These are phyloP conservation scores for Scaptomyza reducta DNA, from an alignment of 2,888 invertebrate genomes.

Conservation along the genomic window DNA sequence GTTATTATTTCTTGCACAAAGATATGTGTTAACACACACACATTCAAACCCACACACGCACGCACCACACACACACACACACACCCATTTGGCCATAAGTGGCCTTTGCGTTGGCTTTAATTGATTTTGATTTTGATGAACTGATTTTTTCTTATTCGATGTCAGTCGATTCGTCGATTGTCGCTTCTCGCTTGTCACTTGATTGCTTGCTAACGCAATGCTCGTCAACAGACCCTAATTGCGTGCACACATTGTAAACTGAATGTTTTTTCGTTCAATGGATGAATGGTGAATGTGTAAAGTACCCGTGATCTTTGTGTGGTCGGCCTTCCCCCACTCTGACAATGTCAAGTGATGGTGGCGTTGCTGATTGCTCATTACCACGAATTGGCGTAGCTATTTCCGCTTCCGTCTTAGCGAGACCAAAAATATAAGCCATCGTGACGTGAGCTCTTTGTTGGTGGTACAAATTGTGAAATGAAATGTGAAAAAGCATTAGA, in stretches of 20 bases:
- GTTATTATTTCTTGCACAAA: slow-evolving; percentile 75
- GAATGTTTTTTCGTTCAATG: no score
- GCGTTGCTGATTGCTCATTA: slow-evolving; percentile 49
- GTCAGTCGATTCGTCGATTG: slow-evolving; percentile 9
- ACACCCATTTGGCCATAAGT: slow-evolving; percentile 5
- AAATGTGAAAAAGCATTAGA: no score
- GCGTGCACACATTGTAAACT: slow-evolving; percentile 21
- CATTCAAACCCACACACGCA: slow-evolving; percentile 1
- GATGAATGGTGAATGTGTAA: neutral
- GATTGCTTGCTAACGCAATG: slow-evolving; percentile 11
- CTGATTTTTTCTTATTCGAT: slow-evolving; percentile 36
- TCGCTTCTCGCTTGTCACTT: slow-evolving; percentile 5
- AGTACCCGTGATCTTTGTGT: slow-evolving; percentile 13
- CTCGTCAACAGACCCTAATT: slow-evolving; percentile 42
- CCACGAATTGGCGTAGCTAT: slow-evolving; percentile 34
- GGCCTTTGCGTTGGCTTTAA: slow-evolving; percentile 39
- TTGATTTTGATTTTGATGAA: slow-evolving; percentile 47
- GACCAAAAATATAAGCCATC: slow-evolving; percentile 6
- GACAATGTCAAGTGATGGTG: slow-evolving; percentile 60
- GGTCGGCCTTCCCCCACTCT: neutral
- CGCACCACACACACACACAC: neutral
- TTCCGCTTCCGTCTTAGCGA: slow-evolving; percentile 59
- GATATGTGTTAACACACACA: slow-evolving; percentile 60
- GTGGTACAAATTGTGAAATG: neutral
- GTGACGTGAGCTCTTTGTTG: neutral